Evolutionary conservation across 1,140 invertebrate species (phyloP).

Genomic region (Zaprionus capensis): DNA sequence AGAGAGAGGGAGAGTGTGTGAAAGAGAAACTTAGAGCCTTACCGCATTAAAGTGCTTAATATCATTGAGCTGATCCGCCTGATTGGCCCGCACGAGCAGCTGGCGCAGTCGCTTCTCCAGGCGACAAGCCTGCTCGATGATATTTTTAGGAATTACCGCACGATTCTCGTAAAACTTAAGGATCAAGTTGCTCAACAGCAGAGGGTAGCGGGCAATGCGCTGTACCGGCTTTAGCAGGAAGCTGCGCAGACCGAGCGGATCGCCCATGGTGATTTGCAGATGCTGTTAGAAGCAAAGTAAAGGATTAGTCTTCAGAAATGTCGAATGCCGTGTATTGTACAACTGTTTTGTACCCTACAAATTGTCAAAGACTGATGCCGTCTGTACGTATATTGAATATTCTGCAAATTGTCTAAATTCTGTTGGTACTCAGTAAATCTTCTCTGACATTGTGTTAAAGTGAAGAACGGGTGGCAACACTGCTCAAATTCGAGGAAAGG

Average conservation of each 20-base stretch:
- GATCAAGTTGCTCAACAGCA: slow-evolving; percentile 27
- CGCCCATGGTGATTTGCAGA: slow-evolving; percentile 38
- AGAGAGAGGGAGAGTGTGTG: background rate
- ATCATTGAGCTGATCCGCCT: slow-evolving; percentile 50
- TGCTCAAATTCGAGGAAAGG: too few relatives aligned
- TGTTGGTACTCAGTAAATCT: too few relatives aligned
- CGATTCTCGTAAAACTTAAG: slow-evolving; percentile 36
- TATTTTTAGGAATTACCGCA: slow-evolving; percentile 19
- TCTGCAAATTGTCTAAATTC: background rate
- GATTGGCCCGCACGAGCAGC: slow-evolving; percentile 42
- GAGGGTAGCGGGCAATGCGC: slow-evolving; percentile 39
- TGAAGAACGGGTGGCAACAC: too few relatives aligned
- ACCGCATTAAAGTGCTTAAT: slow-evolving; percentile 46
- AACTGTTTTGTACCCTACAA: background rate
- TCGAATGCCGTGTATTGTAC: background rate
- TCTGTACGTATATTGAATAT: too few relatives aligned
- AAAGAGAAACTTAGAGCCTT: background rate
- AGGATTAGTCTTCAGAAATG: background rate
- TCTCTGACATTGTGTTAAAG: too few relatives aligned
- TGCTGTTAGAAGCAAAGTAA: slow-evolving; percentile 12
- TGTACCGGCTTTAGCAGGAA: slow-evolving; percentile 50
- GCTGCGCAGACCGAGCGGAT: slow-evolving; percentile 42
- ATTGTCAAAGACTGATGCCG: background rate
- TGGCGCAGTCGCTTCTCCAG: slow-evolving; percentile 38
- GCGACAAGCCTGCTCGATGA: slow-evolving; percentile 32